Conservation (phyloP, 2,888 invertebrate species). For the Tenthredo mesomela region DNA sequence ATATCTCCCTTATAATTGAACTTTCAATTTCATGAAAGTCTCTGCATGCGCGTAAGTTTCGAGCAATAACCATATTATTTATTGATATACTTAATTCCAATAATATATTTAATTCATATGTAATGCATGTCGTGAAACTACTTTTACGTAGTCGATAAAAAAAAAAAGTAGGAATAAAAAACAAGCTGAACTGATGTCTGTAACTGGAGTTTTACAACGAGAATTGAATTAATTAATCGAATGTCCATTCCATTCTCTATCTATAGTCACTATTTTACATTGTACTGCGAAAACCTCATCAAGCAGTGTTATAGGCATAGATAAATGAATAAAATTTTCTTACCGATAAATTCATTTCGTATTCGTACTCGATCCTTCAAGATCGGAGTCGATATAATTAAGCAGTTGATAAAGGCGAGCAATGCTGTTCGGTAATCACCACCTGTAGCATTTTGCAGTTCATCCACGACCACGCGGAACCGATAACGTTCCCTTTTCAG, state of each 20-base stretch:
- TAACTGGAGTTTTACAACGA: not conserved
- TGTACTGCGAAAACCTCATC: not conserved
- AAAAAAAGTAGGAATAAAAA: not conserved
- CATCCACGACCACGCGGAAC: constrained; percentile 92
- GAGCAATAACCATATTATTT: not conserved
- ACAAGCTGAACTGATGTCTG: not conserved
- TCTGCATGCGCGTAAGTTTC: not conserved
- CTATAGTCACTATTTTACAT: not conserved
- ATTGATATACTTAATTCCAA: not conserved
- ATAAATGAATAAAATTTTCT: constrained; percentile 63
- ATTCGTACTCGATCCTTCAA: constrained; percentile 93
- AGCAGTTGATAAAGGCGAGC: constrained; percentile 96
- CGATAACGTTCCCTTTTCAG: constrained; percentile 94
- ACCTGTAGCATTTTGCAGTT: constrained; percentile 89
- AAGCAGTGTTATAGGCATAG: not conserved
- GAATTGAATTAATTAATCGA: not conserved
- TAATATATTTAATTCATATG: not conserved
- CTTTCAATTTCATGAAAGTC: not conserved
- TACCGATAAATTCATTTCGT: constrained; percentile 97
- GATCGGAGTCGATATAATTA: constrained; percentile 93
- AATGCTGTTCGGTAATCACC: constrained; percentile 95
- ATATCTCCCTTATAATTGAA: not conserved
- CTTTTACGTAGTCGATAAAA: not conserved
- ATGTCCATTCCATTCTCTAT: not conserved
- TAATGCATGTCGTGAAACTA: not conserved